Evolutionary conservation across 2,888 invertebrate species (phyloP), one percentile per base, ranked within the genome.

Genomic region (Tenthredo amoena): DNA sequence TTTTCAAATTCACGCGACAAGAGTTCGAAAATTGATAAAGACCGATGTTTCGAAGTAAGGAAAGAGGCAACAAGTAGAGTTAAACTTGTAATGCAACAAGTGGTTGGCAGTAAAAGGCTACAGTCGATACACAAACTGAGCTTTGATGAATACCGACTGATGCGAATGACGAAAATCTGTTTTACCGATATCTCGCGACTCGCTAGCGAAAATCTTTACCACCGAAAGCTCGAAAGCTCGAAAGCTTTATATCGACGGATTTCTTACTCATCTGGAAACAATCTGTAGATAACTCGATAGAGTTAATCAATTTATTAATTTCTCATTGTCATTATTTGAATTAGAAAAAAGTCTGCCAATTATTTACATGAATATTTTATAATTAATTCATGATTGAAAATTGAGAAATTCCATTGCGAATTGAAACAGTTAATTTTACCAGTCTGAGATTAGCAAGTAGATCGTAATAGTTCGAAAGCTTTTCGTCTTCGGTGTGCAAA

Each of bases 211-310:
- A 47, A 77, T 77, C 55, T 31, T 77, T 77, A 55, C 55, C 55
- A 77, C 50, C 31, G 9, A 50, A 77, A 77, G 77, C 77, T 77
- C 31, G 9, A 50, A 77, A 77, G 77, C 77, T 77, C 77, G 34
- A 31, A 34, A 77, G 50, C 55, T 55, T 50, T 12, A 3, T 10
- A 34, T 50, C 50, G 3, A n/a, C 55, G 34, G 50, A 77, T 77
- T 31, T n/a, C 50, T 55, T 31, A 43, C 77, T 77, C 10, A 34
- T 47, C n/a, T 3, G 74, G 5, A 71, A 26, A 43, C 40, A 21
- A 26, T 43, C 21, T 21, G 40, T 26, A 43, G 43, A 74, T 74
- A 74, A 68, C 34, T 2, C n/a, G 55, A n/a, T n/a, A 2, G 18
- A n/a, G n/a, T 55, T n/a, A 4, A n/a, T n/a, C 2, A 55, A 55